A percentile compares a stretch with the other conserved stretches of the same genome.
Evolutionary conservation across 2,797 vertebrate species (phyloP).

Genomic region (Onychomys leucogaster): DNA sequence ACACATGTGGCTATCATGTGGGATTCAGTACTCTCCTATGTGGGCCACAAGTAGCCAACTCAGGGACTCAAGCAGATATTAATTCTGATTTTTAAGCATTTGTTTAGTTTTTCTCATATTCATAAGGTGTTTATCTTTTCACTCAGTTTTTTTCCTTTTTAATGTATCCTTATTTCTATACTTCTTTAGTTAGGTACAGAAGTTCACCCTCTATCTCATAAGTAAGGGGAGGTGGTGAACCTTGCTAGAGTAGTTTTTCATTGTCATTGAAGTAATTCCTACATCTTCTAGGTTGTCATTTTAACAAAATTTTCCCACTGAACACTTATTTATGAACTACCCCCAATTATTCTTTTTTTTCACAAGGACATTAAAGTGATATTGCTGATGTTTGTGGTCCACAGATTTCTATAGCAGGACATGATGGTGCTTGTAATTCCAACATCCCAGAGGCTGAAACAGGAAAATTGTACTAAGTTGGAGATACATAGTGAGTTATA

Average conservation of each 20-base stretch:
- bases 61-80: not conserved
- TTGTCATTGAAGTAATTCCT: not conserved
- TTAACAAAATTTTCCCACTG: not conserved
- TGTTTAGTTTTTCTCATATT: not conserved
- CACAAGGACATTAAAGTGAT: not conserved
- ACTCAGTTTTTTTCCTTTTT: not conserved
- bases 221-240: no score
- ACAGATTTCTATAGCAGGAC: not conserved
- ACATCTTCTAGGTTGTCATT: conserved; percentile 8
- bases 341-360: not conserved
- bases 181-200: not conserved
- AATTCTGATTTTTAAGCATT: not conserved
- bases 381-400: not conserved
- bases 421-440: not conserved
- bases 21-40: not conserved
- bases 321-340: not conserved
- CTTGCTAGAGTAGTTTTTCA: not conserved
- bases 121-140: not conserved
- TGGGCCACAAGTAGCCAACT: not conserved
- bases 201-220: not conserved
- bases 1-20: not conserved
- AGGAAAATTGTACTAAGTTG: not conserved
- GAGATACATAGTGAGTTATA: not conserved
- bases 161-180: not conserved
- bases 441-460: not conserved